Conservation (phyloP, 2,113 vertebrate genomes). For the Argyrosomus japonicus region DNA sequence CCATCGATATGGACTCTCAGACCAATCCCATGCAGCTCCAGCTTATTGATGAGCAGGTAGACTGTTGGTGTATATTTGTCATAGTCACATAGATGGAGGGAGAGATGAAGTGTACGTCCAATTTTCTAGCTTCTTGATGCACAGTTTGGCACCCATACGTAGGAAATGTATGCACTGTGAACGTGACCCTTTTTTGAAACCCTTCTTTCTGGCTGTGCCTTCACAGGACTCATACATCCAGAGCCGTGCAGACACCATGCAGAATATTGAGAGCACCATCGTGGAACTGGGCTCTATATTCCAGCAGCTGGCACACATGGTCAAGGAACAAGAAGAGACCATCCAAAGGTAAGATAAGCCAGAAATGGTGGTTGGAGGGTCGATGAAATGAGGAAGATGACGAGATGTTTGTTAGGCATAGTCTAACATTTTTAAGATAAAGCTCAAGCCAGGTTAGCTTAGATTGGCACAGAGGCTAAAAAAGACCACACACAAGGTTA, state of each 20-base stretch:
- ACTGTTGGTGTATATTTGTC: neutral
- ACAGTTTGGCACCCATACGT: neutral
- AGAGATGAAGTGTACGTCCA: neutral
- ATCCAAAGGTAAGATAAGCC: conserved; percentile 87
- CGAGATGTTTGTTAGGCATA: neutral
- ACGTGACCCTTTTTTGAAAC: neutral
- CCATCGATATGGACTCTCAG: conserved; percentile 91
- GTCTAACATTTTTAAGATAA: neutral
- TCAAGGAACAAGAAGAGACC: conserved; percentile 95
- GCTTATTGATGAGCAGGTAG: conserved; percentile 93
- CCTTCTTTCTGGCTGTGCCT: neutral
- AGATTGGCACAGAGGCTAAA: neutral
- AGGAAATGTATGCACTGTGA: neutral
- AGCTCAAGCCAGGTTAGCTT: neutral
- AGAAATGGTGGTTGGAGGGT: neutral
- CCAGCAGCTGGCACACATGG: conserved; percentile 94
- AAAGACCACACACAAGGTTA: no score
- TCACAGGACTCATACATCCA: conserved; percentile 93
- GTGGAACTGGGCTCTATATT: conserved; percentile 95
- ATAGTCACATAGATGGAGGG: neutral
- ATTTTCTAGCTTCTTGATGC: neutral
- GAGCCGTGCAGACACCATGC: conserved; percentile 93
- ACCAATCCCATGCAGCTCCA: conserved; percentile 90
- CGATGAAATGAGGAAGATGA: neutral
- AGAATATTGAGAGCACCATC: conserved; percentile 95